phyloP scores from a whole-genome alignment of 2,113 vertebrate species.

The Trichomycterus rosablanca region DNA sequence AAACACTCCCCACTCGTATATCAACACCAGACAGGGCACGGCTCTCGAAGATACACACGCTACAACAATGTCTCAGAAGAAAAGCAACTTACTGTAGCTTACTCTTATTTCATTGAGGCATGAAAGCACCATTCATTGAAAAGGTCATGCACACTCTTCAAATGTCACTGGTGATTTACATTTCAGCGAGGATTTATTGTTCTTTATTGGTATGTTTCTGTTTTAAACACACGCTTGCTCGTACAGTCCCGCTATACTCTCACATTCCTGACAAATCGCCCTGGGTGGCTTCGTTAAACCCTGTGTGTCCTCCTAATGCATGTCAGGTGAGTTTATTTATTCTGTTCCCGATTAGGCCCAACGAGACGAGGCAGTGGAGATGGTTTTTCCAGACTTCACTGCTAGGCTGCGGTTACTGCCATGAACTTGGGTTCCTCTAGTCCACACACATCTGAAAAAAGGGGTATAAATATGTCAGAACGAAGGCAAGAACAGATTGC shows the following conservation, averaged over 20 bases:
- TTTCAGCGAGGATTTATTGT: conserved; percentile 38
- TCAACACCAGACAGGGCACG: conserved; percentile 49
- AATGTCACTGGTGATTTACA: conserved; percentile 30
- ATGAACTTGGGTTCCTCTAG: neutral
- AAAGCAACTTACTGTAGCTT: conserved; percentile 50
- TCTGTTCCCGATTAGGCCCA: conserved; percentile 30
- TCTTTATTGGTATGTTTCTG: conserved; percentile 13
- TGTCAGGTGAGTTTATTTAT: conserved; percentile 39
- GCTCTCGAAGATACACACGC: conserved; percentile 56
- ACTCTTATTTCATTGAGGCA: conserved; percentile 55
- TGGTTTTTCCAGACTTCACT: conserved; percentile 2
- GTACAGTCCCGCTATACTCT: conserved; percentile 30
- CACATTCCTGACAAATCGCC: conserved; percentile 3
- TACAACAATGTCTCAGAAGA: conserved; percentile 48
- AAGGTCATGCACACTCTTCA: conserved; percentile 54
- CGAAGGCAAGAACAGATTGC: no score
- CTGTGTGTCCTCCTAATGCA: neutral
- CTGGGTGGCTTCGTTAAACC: conserved; percentile 11
- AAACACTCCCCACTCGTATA: conserved; percentile 51
- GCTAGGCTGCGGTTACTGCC: neutral
- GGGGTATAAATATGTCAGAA: neutral
- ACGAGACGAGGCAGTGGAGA: no score
- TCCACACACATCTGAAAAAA: conserved; percentile 19
- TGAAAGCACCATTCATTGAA: conserved; percentile 53
- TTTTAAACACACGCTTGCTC: conserved; percentile 29